Percentiles rank a stretch among this genome's conserved stretches.
Evolutionary conservation across 2,888 invertebrate species (phyloP).

Genomic region (Polia nebulosa): DNA sequence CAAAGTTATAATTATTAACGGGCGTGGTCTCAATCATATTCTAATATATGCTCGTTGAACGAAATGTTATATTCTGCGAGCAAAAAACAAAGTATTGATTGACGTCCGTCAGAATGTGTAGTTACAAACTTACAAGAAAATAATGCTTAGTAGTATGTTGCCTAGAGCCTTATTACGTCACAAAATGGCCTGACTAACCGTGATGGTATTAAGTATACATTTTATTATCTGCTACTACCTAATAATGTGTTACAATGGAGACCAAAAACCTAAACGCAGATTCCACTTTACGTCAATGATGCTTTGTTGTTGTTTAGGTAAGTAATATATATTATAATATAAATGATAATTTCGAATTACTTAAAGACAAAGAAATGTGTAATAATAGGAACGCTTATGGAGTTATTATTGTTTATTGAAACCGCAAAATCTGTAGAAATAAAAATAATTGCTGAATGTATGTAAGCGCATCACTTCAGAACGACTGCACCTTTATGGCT

Average conservation of each 20-base stretch:
- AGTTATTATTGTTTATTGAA: not conserved
- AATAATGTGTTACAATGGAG: constrained; percentile 13
- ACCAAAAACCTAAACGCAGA: not conserved
- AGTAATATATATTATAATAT: not conserved
- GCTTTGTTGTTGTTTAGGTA: constrained; percentile 1
- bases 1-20: constrained; percentile 61
- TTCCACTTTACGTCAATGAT: not conserved
- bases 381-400: not conserved
- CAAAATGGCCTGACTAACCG: constrained; percentile 1
- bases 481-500: too few species aligned
- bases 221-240: not conserved
- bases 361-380: not conserved
- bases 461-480: too few species aligned
- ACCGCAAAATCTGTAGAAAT: too few species aligned
- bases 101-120: constrained; percentile 31
- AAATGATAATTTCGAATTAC: not conserved
- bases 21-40: constrained; percentile 51
- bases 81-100: constrained; percentile 43
- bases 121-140: constrained; percentile 15
- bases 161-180: constrained; percentile 25
- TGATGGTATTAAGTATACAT: not conserved
- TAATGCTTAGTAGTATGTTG: constrained; percentile 10
- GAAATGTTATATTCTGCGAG: constrained; percentile 20
- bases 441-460: too few species aligned
- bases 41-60: constrained; percentile 45